Evolutionary conservation across 2,888 invertebrate species (phyloP).

Genomic region (Oscheius sp.): DNA sequence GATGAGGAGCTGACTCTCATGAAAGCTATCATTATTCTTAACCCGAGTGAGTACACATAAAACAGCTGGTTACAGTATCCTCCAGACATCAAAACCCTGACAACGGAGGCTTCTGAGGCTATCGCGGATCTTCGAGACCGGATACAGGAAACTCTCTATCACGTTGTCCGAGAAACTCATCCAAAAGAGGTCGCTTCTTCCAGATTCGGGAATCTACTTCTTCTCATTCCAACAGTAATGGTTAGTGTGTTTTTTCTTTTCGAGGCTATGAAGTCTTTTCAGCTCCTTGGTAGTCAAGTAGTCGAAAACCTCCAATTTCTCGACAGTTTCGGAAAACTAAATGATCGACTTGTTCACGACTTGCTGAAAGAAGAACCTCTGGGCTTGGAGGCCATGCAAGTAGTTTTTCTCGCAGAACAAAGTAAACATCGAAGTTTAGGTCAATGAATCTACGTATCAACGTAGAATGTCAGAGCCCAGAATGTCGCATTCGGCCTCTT

Average conservation of each 20-base stretch:
- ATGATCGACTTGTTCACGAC: slow-evolving; percentile 66
- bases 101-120: slow-evolving; percentile 67
- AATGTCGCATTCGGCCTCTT: slow-evolving; percentile 54
- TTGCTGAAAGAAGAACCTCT: slow-evolving; percentile 55
- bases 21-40: slow-evolving; percentile 70
- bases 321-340: slow-evolving; percentile 67
- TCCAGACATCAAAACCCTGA: slow-evolving; percentile 65
- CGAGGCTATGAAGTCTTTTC: neutral
- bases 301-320: slow-evolving; percentile 70
- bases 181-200: slow-evolving; percentile 72
- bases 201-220: slow-evolving; percentile 70
- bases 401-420: neutral
- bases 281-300: slow-evolving; percentile 67
- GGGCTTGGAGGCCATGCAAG: slow-evolving; percentile 22
- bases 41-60: slow-evolving; percentile 58
- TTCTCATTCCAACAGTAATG: slow-evolving; percentile 70
- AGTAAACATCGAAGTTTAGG: neutral
- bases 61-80: neutral
- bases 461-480: slow-evolving; percentile 50
- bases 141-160: slow-evolving; percentile 69
- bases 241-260: slow-evolving; percentile 39
- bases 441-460: neutral
- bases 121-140: slow-evolving; percentile 71
- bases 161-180: slow-evolving; percentile 71
- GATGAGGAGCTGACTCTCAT: slow-evolving; percentile 70